Evolutionary conservation across 2,797 vertebrate genomes (phyloP), one percentile per base, ranked within the genome.

Genomic region (Sparidentex hasta): DNA sequence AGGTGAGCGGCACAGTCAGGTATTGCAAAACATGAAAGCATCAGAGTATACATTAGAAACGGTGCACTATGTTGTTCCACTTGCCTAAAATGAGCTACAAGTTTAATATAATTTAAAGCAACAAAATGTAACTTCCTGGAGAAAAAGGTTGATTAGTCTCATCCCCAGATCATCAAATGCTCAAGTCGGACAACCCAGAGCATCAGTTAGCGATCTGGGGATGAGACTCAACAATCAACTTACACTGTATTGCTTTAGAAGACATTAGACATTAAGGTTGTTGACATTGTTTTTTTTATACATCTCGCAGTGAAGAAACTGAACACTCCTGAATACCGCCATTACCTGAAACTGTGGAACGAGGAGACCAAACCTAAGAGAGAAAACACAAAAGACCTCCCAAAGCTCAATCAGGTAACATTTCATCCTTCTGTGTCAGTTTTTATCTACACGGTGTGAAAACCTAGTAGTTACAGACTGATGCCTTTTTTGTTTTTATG

Each of bases 311-410:
- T 95, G 11, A 97, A 97, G 85, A 99, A 96, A 92, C 96, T 95
- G 78, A 97, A 94, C 89, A 95, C 95, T 61, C 95, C 97, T 72
- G 98, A 99, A 78, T 98, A 97, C 85, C 95, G 96, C n/a, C 96
- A 96, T 67, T 98, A 98, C 78, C 89, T 99, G 85, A 97, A 96
- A 81, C 94, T 99, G 79, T 99, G 97, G 97, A 97, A 96, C 83
- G 96, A 97, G 82, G 98, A 99, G 83, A 95, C 94, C 58, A 97
- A 96, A 84, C 89, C 96, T 6, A 98, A 96, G 84, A 90, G 91
- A 56, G 97, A 97, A 91, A 96, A 89, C 83, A 78, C 95, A 58
- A 98, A 98, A 91, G 94, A 98, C 20, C 93, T 99, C 56, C 97
- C 97, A 47, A 99, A 96, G 89, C 85, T 99, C 69, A 99, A 97